Base-by-base conservation (phyloP, 2,113 vertebrate genomes). In the Astatotilapia flaviijosephi region DNA sequence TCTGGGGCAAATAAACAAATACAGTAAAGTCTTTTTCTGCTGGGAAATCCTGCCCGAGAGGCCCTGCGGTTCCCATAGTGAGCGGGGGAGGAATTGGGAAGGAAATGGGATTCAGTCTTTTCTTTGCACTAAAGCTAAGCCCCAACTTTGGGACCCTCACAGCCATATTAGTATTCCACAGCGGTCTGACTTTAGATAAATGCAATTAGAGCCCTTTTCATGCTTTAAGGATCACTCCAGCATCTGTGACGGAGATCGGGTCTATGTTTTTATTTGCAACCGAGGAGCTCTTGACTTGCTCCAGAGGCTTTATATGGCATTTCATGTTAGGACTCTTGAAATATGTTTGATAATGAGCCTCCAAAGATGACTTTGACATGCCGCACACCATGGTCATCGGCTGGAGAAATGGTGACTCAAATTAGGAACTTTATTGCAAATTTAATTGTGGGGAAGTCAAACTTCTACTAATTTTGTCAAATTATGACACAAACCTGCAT, bases 1-100 rank as follows among this genome's bases (percentile, higher is more conserved):
- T 79, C 83, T 83, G 79, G 53, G 49, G 80, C 80, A 94, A 90
- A 92, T 79, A 93, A 95, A 93, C 87, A 94, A 92, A 94, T 89
- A 88, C 82, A 84, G 88, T 89, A 58, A 92, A 65, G 83, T 8
- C 54, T 82, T 87, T 65, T 45, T 65, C 84, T 86, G 42, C 70
- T 51, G 80, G 86, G 90, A 90, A 80, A 62, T 65, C 56, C 12
- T 26, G 84, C 70, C 81, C 35, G 26, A 86, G 88, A 82, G 90
- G 90, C 85, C 81, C 85, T 2, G 75, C 2, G 73, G 94, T 93
- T 95, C 70, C 91, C 95, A 94, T 89, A 53, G 93, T 12, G 86
- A 91, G 26, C 3, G 3, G 13, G n/a, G 80, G 33, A 84, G 82
- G 88, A 90, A 87, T 65, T 49, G 23, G 9, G 60, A 31, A 89